Evolutionary conservation across 2,797 vertebrate genomes (phyloP).

Genomic region (Gymnoscopelus braueri): DNA sequence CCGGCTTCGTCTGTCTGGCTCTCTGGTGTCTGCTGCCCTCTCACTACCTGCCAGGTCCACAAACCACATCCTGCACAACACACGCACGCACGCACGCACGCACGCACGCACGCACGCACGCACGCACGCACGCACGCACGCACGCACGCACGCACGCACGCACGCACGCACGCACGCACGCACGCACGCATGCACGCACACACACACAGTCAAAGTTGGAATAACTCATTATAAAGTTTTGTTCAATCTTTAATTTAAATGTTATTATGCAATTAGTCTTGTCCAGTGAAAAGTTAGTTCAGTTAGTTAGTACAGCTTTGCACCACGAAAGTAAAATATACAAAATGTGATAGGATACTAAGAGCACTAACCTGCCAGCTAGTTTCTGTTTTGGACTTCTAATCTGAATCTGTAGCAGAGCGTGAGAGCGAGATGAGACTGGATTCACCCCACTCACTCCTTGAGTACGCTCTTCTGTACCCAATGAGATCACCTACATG

Average conservation of each 20-base stretch:
- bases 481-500: slow-evolving; percentile 86
- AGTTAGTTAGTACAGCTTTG: background rate
- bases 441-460: slow-evolving; percentile 89
- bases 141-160: background rate
- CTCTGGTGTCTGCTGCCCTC: slow-evolving; percentile 89
- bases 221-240: background rate
- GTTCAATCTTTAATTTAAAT: background rate
- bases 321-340: background rate
- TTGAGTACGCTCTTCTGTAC: slow-evolving; percentile 87
- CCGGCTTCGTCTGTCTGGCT: slow-evolving; percentile 87
- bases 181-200: too few species aligned
- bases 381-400: slow-evolving; percentile 79
- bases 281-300: background rate
- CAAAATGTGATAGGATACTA: background rate
- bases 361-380: slow-evolving; percentile 82
- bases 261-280: background rate
- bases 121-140: background rate
- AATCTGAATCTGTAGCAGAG: slow-evolving; percentile 92
- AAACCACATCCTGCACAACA: slow-evolving; percentile 87
- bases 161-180: slow-evolving; percentile 25
- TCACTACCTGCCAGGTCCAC: slow-evolving; percentile 95
- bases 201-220: background rate
- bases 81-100: slow-evolving; percentile 13
- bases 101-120: background rate
- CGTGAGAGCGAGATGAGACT: slow-evolving; percentile 91